Base-by-base conservation (phyloP, 2,113 vertebrate genomes). In the Percina caprodes region DNA sequence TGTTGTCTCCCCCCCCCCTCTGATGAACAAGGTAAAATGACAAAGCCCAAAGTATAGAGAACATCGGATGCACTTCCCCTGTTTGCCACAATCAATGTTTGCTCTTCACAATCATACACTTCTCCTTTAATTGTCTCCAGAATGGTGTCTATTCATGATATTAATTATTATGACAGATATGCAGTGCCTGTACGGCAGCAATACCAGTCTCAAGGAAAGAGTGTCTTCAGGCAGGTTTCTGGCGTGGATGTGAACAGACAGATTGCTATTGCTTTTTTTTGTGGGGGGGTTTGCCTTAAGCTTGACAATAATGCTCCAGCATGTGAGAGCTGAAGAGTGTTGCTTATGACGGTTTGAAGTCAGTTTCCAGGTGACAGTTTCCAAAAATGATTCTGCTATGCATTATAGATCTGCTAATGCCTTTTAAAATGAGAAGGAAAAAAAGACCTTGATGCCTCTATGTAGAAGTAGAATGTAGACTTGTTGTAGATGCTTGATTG, bases 351-450 rank as follows among this genome's bases (percentile, higher is more conserved):
- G 71, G 87, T 95, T 94, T 93, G 94, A 94, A 92, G 93, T 95
- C 93, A 92, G 55, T 93, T 90, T 90, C 71, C 85, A 87, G 91
- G 86, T 91, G 66, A 88, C 39, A 42, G 39, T 42, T 42, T 42
- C 39, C 39, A 42, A 42, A 89, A 90, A 83, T 89, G 66, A 93
- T 87, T 91, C 95, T 96, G 96, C 97, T 98, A 98, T 99, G 97
- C 97, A 99, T 97, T 96, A 94, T 95, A 83, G 94, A 94, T 95
- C 90, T 94, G 96, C 95, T 96, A 93, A 97, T 97, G 98, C 98
- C 97, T 99, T 96, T 80, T 92, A 89, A 91, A 95, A 95, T 91
- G 23, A 58, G 92, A 42, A 5, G 92, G 24, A 2, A 30, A 66
- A 82, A 72, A 88, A 88, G 84, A 91, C 97, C 97, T 97, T 95